A percentile compares a stretch with the other conserved stretches of the same genome.
These are phyloP conservation scores for Drosophila yooni DNA, from an alignment of 2,888 invertebrate species.

Conservation along the genomic window DNA sequence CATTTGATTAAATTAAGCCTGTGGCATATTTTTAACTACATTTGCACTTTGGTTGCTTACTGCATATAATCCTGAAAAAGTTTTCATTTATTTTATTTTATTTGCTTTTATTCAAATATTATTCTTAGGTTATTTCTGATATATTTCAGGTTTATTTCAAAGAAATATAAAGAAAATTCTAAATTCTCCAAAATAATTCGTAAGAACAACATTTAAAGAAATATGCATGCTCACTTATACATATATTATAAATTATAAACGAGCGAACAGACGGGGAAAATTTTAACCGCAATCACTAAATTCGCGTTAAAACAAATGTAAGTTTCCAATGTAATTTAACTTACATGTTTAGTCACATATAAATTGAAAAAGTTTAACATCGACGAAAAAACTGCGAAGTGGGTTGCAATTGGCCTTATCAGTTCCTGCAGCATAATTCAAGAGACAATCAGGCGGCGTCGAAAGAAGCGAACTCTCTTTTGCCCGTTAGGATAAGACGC, in stretches of 20 bases:
- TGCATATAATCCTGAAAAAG: background rate
- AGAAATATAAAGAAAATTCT: background rate
- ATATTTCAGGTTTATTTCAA: background rate
- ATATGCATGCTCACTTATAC: background rate
- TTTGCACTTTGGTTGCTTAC: background rate
- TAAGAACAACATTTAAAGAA: background rate
- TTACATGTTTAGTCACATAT: background rate
- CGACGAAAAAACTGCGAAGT: constrained; percentile 4
- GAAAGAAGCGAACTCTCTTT: background rate
- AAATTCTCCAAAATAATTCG: background rate
- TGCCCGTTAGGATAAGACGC: background rate
- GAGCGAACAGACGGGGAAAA: background rate
- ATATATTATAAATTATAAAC: background rate
- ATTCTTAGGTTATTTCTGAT: background rate
- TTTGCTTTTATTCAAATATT: background rate
- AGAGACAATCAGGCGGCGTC: constrained; percentile 4
- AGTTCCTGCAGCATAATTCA: constrained; percentile 3
- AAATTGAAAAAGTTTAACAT: background rate
- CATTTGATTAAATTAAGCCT: background rate
- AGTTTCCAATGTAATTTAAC: background rate
- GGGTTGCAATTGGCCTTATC: constrained; percentile 27
- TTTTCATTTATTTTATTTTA: background rate
- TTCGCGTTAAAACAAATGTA: background rate
- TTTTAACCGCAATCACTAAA: background rate
- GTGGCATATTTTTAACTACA: background rate